Base-by-base conservation (phyloP, 23 tunicate genomes). In the Trididemnum nubilum region DNA sequence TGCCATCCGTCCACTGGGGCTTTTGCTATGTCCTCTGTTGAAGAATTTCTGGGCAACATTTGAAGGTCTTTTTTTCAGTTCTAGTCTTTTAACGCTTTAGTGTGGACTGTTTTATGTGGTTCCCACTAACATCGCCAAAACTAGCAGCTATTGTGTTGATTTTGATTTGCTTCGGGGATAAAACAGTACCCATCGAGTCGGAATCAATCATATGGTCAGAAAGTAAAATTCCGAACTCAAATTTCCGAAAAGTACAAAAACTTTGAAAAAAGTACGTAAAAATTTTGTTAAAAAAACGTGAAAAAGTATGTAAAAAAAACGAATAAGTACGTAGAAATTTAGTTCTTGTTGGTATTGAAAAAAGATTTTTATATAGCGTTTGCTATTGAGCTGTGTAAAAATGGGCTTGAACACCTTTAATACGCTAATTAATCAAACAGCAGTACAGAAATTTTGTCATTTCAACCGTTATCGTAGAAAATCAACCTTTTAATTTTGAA, bases 201-300 rank as follows among this genome's bases (percentile, higher is more conserved):
- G 12, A 31, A 36, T 87, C 82, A 51, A 92, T 71, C 97, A 92
- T 92, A 76, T 92, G 87, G 61, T 92, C 97, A 32, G 97, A 80
- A 1, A 92, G 89, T 12, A 87, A 64, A 36, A 87, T 34, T 0
- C 89, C 92, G 26, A 92, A 28, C 65, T 58, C 76, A 31, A 30
- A 77, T 1, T 7, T 18, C 81, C 54, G 67, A 77, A 64, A 25
- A 28, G 19, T 15, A 72, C 58, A 50, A 0, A 0, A 72, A 33
- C 0, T 15, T 34, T 0, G 12, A n/a, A n/a, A n/a, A n/a, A n/a
- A n/a, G n/a, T n/a, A n/a, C n/a, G n/a, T n/a, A n/a, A n/a, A n/a
- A n/a, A n/a, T n/a, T n/a, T n/a, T n/a, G n/a, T n/a, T n/a, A n/a
- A n/a, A n/a, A n/a, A n/a, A n/a, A n/a, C n/a, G n/a, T n/a, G n/a